These are phyloP conservation scores for Ophion slaviceki DNA, from an alignment of 2,888 invertebrate genomes.

Conservation along the genomic window DNA sequence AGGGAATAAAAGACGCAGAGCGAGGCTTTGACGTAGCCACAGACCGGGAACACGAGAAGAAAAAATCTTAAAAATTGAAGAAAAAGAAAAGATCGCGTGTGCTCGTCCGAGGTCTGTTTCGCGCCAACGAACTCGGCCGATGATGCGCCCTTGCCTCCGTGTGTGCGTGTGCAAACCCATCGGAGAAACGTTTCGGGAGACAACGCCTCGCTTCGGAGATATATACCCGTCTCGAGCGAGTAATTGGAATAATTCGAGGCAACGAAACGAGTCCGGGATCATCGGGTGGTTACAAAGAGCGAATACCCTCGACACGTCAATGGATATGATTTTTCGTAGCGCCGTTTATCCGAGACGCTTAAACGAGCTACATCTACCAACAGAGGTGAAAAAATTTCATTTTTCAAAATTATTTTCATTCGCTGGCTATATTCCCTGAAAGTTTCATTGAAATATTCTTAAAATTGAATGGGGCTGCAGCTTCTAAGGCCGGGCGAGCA, in stretches of 20 bases:
- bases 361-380: background rate
- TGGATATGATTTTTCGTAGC: background rate
- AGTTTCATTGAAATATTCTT: no score
- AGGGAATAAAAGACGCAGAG: constrained; percentile 6
- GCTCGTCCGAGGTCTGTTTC: constrained; percentile 55
- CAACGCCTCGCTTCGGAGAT: constrained; percentile 45
- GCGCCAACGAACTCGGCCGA: constrained; percentile 57
- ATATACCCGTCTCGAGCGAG: constrained; percentile 34
- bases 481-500: no score
- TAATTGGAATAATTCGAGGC: constrained; percentile 33
- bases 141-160: constrained; percentile 9
- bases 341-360: background rate
- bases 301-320: background rate
- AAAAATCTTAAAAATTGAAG: constrained; percentile 11
- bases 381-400: no score
- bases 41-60: constrained; percentile 30
- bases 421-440: no score
- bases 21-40: constrained; percentile 7
- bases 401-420: no score
- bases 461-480: no score
- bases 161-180: constrained; percentile 27
- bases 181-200: constrained; percentile 49
- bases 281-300: background rate
- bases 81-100: constrained; percentile 38
- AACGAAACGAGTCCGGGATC: background rate